Evolutionary conservation across 1,140 invertebrate species (phyloP).

Genomic region (Monomorium pharaonis): DNA sequence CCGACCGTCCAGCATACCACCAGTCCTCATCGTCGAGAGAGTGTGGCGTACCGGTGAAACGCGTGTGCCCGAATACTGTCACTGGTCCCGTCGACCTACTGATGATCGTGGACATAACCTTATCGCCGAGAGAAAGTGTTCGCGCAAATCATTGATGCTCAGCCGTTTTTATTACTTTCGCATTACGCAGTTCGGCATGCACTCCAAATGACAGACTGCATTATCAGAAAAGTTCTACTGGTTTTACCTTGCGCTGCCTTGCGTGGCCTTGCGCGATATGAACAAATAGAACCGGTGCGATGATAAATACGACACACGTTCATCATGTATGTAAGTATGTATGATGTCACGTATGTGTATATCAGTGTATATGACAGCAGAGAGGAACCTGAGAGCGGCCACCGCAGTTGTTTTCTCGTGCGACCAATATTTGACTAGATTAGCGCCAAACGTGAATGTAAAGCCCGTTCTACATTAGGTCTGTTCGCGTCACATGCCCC

Average conservation of each 20-base stretch:
- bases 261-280: background rate
- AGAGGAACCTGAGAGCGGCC: no score
- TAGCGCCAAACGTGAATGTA: no score
- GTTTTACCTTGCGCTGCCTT: no score
- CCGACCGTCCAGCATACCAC: constrained; percentile 81
- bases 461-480: no score
- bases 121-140: background rate
- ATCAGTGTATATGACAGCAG: no score
- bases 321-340: no score
- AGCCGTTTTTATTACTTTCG: background rate
- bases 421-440: no score
- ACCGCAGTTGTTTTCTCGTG: no score
- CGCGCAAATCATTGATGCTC: background rate
- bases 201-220: background rate
- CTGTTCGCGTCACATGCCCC: no score
- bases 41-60: background rate
- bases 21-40: constrained; percentile 68
- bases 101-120: constrained; percentile 31
- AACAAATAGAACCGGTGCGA: background rate
- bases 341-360: no score
- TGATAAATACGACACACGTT: no score
- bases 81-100: background rate
- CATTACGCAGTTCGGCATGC: background rate
- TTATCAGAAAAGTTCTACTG: background rate
- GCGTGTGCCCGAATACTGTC: background rate